Percentiles rank a stretch among this genome's conserved stretches.
Conservation (phyloP, 1,140 invertebrate species). For the Solen grandis region DNA sequence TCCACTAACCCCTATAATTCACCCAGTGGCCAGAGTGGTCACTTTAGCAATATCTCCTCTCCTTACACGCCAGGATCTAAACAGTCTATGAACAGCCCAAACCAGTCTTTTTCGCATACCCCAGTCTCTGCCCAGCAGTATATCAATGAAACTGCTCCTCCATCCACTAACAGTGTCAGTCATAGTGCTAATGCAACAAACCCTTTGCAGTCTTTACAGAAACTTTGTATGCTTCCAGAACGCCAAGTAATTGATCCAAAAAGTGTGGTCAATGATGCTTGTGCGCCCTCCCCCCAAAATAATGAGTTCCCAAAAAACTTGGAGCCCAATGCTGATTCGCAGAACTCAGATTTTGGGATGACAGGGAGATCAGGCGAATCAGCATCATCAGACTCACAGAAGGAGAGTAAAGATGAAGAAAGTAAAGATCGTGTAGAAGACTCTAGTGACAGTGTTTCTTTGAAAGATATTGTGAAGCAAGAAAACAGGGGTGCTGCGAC, state of each 20-base stretch:
- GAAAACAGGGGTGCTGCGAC: too few species aligned
- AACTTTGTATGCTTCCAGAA: slow-evolving; percentile 78
- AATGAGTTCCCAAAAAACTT: slow-evolving; percentile 75
- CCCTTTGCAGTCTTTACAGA: slow-evolving; percentile 77
- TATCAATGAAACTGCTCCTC: neutral
- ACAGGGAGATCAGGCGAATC: slow-evolving; percentile 7
- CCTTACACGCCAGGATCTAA: slow-evolving; percentile 51
- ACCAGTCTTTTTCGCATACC: neutral
- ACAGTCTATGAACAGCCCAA: slow-evolving; percentile 50
- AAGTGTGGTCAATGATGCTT: slow-evolving; percentile 78
- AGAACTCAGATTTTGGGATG: slow-evolving; percentile 12
- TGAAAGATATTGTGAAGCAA: slow-evolving; percentile 10
- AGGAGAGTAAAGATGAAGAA: slow-evolving; percentile 51
- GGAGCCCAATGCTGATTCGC: slow-evolving; percentile 72
- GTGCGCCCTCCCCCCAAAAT: slow-evolving; percentile 62
- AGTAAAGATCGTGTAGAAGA: slow-evolving; percentile 37
- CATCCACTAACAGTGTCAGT: neutral
- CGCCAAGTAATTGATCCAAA: slow-evolving; percentile 78
- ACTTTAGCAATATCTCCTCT: slow-evolving; percentile 52
- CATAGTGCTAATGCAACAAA: slow-evolving; percentile 48
- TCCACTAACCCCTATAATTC: slow-evolving; percentile 55
- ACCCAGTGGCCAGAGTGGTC: slow-evolving; percentile 42
- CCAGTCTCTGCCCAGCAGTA: neutral
- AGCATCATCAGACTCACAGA: slow-evolving; percentile 43
- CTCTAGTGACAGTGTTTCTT: slow-evolving; percentile 25